A percentile compares a stretch with the other conserved stretches of the same genome.
Conservation (phyloP, 1,140 invertebrate species). For the Brachionus sp. region DNA sequence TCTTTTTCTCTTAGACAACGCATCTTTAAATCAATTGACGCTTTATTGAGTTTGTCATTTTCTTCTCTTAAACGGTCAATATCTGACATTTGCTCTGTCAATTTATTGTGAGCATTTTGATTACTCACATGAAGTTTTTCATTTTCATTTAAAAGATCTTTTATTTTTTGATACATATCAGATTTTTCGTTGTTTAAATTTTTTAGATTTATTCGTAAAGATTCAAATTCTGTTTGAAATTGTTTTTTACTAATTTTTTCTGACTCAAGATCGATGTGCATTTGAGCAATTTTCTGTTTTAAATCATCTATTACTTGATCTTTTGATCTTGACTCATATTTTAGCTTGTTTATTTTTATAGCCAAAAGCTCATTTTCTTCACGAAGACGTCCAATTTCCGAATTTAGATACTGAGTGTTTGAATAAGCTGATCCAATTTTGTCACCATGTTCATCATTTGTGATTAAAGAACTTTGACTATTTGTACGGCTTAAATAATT, state of each 20-base stretch:
- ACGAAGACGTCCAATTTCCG: neutral
- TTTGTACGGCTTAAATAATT: neutral
- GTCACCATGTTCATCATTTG: slow-evolving; percentile 20
- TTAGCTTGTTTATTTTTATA: slow-evolving; percentile 11
- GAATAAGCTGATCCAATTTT: neutral
- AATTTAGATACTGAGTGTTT: neutral
- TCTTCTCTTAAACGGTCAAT: neutral
- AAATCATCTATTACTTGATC: slow-evolving; percentile 17
- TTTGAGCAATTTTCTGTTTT: slow-evolving; percentile 42
- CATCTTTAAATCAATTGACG: slow-evolving; percentile 1
- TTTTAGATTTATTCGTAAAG: neutral
- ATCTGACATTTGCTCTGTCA: neutral
- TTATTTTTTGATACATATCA: neutral
- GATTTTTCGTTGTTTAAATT: slow-evolving; percentile 4
- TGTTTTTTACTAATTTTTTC: neutral
- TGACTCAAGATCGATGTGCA: slow-evolving; percentile 8
- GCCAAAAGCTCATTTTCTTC: slow-evolving; percentile 38
- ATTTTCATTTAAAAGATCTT: slow-evolving; percentile 24
- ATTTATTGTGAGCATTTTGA: neutral
- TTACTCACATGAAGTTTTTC: neutral
- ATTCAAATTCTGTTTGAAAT: slow-evolving; percentile 7
- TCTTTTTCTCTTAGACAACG: slow-evolving; percentile 38
- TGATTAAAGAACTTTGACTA: neutral
- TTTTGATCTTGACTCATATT: slow-evolving; percentile 10
- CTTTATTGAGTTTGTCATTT: neutral